These are phyloP conservation scores for Thymallus thymallus DNA, from an alignment of 2,113 vertebrate species.

Conservation along the genomic window DNA sequence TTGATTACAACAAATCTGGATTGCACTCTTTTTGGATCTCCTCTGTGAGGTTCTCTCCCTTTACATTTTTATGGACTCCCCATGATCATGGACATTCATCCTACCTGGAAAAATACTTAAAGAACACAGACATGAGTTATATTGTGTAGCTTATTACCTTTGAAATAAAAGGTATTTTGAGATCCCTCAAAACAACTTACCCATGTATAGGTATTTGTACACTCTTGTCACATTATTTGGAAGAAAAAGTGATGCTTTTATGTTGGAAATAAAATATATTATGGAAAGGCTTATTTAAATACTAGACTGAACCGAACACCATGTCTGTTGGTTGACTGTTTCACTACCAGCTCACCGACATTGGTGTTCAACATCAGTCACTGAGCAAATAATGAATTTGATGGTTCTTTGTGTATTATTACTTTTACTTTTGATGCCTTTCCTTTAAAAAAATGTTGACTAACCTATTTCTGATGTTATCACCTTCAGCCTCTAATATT, in stretches of 20 bases:
- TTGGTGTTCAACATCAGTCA: not conserved
- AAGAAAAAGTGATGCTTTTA: not conserved
- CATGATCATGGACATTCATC: not conserved
- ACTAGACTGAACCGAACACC: not conserved
- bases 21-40: not conserved
- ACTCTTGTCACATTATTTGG: not conserved
- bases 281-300: not conserved
- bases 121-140: no score
- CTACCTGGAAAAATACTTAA: not conserved
- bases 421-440: not conserved
- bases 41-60: not conserved
- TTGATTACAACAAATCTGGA: slow-evolving; percentile 4
- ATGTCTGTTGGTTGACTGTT: not conserved
- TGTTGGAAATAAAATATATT: not conserved
- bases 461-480: not conserved
- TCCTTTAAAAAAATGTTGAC: not conserved
- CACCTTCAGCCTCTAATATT: not conserved
- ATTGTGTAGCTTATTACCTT: not conserved
- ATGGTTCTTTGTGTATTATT: not conserved
- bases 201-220: not conserved
- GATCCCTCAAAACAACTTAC: not conserved
- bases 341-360: not conserved
- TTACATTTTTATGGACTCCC: not conserved
- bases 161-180: not conserved
- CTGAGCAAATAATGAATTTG: no score